Evolutionary conservation across 2,888 invertebrate genomes (phyloP).

Genomic region (Drosophila crucigera): DNA sequence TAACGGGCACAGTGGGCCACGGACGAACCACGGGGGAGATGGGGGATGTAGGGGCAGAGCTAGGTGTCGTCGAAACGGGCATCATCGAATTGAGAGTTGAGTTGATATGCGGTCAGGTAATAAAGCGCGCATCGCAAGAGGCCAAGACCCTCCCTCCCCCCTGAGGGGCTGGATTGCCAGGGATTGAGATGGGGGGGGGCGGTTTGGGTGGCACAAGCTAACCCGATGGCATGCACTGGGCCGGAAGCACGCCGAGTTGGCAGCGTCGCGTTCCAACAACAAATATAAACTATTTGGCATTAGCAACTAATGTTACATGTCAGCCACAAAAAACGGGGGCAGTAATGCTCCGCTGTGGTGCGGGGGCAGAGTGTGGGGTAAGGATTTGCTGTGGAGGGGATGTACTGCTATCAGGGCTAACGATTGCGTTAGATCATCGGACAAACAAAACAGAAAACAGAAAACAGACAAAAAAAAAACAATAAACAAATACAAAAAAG

Average conservation of each 20-base stretch:
- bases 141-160: not conserved
- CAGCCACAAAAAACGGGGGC: conserved; percentile 11
- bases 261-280: conserved; percentile 55
- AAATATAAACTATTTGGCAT: conserved; percentile 57
- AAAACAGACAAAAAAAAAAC: not conserved
- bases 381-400: not conserved
- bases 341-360: not conserved
- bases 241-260: conserved; percentile 70
- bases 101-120: conserved; percentile 45
- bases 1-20: conserved; percentile 50
- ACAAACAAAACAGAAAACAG: not conserved
- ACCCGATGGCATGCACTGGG: conserved; percentile 37
- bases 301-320: conserved; percentile 50
- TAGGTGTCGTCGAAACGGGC: not conserved
- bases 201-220: conserved; percentile 6
- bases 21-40: not conserved
- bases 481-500: not conserved
- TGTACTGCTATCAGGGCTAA: conserved; percentile 6
- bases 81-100: conserved; percentile 36
- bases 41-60: not conserved
- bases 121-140: conserved; percentile 48
- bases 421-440: conserved; percentile 47
- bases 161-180: not conserved
- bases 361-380: not conserved
- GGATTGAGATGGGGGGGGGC: rapidly evolving